Evolutionary conservation across 1,140 invertebrate genomes (phyloP).

Genomic region (Bursaphelenchus mucronatus): DNA sequence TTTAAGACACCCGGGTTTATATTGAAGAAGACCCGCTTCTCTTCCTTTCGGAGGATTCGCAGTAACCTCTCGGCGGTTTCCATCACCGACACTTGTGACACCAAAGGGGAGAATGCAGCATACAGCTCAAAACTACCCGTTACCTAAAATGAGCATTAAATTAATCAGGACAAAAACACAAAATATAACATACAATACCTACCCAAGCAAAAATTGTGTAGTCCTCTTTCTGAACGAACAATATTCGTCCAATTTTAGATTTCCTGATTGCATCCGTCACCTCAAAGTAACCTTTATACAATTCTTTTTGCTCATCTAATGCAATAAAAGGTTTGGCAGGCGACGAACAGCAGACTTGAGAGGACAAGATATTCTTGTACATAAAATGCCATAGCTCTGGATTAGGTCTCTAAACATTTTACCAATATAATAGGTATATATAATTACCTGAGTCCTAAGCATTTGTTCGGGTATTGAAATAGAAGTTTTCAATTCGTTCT

Average conservation of each 20-base stretch:
- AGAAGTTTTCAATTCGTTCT: constrained; percentile 24
- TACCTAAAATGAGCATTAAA: constrained; percentile 33
- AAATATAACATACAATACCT: background rate
- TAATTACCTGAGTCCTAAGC: constrained; percentile 37
- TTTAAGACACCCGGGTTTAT: constrained; percentile 30
- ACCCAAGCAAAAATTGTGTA: constrained; percentile 44
- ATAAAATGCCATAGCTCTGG: constrained; percentile 47
- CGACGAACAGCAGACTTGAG: constrained; percentile 48
- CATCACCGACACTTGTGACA: constrained; percentile 34
- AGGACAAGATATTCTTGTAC: constrained; percentile 28
- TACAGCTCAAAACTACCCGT: constrained; percentile 41
- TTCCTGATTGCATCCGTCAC: constrained; percentile 29
- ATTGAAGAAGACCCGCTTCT: constrained; percentile 44
- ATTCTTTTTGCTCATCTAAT: constrained; percentile 24
- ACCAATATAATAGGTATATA: constrained; percentile 3
- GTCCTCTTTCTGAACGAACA: constrained; percentile 38
- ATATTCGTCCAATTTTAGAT: constrained; percentile 33
- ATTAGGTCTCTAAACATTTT: constrained; percentile 20
- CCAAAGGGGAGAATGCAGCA: constrained; percentile 42
- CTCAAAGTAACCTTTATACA: constrained; percentile 45
- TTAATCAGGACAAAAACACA: background rate
- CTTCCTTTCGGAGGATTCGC: constrained; percentile 34
- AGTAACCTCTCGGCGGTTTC: constrained; percentile 41
- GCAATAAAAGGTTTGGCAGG: constrained; percentile 44
- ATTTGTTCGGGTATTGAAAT: constrained; percentile 37